A percentile compares a stretch with the other conserved stretches of the same genome.
These are phyloP conservation scores for Bufo gargarizans DNA, from an alignment of 2,113 vertebrate genomes.

Conservation along the genomic window DNA sequence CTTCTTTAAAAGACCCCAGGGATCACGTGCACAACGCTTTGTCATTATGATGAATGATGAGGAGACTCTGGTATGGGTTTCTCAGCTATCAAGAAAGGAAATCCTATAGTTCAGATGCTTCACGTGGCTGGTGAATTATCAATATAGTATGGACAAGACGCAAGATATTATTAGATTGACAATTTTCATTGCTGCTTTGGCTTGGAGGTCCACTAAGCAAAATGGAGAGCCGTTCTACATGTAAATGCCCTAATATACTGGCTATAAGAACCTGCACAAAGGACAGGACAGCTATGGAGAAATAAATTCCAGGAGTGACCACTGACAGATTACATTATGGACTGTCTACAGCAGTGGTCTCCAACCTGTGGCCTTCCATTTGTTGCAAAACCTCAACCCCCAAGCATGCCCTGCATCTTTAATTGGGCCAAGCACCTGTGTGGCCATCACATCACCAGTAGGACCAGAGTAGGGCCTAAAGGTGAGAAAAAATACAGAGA, in stretches of 20 bases:
- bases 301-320: too few relatives aligned
- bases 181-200: neutral
- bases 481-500: too few relatives aligned
- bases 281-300: too few relatives aligned
- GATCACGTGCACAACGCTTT: neutral
- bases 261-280: too few relatives aligned
- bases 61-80: neutral
- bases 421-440: too few relatives aligned
- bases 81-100: neutral
- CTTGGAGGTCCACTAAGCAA: neutral
- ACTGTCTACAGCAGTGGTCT: too few relatives aligned
- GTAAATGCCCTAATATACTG: neutral
- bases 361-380: too few relatives aligned
- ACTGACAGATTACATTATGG: too few relatives aligned
- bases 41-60: slow-evolving; percentile 2
- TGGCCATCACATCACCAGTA: too few relatives aligned
- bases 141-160: neutral
- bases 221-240: neutral
- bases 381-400: too few relatives aligned
- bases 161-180: neutral
- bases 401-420: too few relatives aligned
- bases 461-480: too few relatives aligned
- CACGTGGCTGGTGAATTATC: neutral
- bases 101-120: neutral
- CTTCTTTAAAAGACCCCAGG: slow-evolving; percentile 28